Evolutionary conservation across 2,888 invertebrate species (phyloP).

Genomic region (Frankliniella intonsa): DNA sequence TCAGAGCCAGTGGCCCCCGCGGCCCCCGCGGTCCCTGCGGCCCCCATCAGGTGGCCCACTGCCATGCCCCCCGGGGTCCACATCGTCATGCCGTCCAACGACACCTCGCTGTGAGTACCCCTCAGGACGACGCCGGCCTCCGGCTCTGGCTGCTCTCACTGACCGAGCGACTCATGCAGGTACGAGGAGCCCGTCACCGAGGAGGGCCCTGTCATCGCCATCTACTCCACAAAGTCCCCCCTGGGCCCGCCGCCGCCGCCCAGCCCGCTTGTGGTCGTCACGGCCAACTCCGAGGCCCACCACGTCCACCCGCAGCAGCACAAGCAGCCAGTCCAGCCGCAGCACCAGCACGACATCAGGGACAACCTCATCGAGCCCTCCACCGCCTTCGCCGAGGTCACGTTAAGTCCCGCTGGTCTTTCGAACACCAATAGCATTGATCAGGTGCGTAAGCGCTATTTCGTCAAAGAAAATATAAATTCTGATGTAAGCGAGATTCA

Average conservation of each 20-base stretch:
- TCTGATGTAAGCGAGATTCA: no score
- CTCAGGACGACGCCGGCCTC: no score
- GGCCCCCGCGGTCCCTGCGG: background rate
- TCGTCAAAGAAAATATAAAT: no score
- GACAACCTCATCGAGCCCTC: slow-evolving; percentile 8
- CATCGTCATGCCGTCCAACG: slow-evolving; percentile 20
- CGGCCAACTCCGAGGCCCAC: background rate
- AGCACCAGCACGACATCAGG: slow-evolving; percentile 5
- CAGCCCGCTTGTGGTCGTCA: background rate
- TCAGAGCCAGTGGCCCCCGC: background rate
- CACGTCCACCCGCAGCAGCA: background rate
- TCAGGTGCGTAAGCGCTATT: background rate
- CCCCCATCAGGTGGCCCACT: background rate
- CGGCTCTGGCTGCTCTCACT: background rate
- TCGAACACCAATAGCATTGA: background rate
- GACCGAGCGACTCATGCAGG: background rate
- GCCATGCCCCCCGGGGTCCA: background rate
- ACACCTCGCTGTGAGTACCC: background rate
- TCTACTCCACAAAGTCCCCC: background rate
- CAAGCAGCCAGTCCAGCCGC: no score
- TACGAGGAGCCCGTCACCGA: background rate
- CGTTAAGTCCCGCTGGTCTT: background rate
- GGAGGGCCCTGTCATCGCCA: slow-evolving; percentile 2
- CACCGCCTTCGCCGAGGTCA: background rate
- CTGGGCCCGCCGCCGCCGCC: background rate